These are phyloP conservation scores for Bujurquina vittata DNA, from an alignment of 2,113 vertebrate genomes.

Conservation along the genomic window DNA sequence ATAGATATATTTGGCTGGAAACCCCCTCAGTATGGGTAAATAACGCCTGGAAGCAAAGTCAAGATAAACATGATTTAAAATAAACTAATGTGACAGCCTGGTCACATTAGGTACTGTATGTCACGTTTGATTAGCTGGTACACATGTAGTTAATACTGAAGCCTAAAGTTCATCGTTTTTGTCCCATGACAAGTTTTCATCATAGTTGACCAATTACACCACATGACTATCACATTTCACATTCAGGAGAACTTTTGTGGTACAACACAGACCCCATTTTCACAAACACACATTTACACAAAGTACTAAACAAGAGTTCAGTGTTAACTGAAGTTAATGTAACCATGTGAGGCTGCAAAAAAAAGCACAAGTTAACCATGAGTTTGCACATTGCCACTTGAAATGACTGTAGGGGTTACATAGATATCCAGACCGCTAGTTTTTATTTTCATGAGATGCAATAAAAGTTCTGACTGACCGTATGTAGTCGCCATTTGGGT, in stretches of 20 bases:
- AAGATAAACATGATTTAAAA: background rate
- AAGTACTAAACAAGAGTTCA: background rate
- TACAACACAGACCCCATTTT: background rate
- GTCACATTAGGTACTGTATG: background rate
- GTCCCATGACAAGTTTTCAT: background rate
- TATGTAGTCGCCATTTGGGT: conserved; percentile 96
- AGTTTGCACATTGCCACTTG: background rate
- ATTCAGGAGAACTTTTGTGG: background rate
- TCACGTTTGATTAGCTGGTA: background rate
- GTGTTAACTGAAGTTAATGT: background rate
- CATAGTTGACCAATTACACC: background rate
- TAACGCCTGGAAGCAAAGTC: conserved; percentile 82
- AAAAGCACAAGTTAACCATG: conserved; percentile 12
- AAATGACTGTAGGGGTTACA: background rate
- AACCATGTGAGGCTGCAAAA: background rate
- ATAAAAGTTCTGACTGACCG: conserved; percentile 77
- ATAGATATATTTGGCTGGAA: conserved; percentile 95
- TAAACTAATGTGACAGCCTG: background rate
- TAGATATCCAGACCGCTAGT: background rate
- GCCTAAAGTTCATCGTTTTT: background rate
- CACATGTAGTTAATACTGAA: background rate
- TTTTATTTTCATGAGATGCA: background rate
- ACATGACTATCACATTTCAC: background rate
- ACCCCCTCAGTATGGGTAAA: conserved; percentile 89
- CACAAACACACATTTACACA: background rate